Evolutionary conservation across 2,797 vertebrate genomes (phyloP), one percentile per base, ranked within the genome.

Genomic region (Sphaeramia orbicularis): DNA sequence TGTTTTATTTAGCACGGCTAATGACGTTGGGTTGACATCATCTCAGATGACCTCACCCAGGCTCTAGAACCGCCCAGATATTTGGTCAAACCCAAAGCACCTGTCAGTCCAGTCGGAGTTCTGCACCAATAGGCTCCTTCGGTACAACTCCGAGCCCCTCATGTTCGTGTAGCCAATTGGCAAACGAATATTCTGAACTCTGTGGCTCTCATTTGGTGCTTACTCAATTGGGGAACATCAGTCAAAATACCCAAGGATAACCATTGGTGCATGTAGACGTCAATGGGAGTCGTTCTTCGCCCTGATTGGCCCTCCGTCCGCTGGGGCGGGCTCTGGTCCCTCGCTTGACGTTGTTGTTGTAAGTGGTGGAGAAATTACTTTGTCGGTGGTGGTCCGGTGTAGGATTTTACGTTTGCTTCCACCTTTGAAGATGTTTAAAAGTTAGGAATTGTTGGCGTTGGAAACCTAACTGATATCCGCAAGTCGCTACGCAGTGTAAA

Each of bases 281-380:
- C 92, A 44, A 7, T 90, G 3, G 69, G 27, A 5, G 0, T 0
- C 1, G 9, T n/a, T 0, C 59, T 48, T 0, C 1, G 3, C 50
- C 57, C 15, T 80, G 87, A 93, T 92, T 94, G 91, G 94, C 0
- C 38, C 3, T 0, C 0, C 47, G 2, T 8, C 19, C 5, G 4
- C 1, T 62, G 73, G 84, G 93, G 92, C 81, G 86, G 91, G 74
- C 5, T 36, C 14, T 3, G 52, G 55, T 0, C 7, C 50, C 47
- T 82, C 30, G 81, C 74, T 93, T 93, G 94, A 93, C 93, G 93
- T 94, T 94, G 93, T 95, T 94, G 93, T 94, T 94, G 90, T 91
- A 92, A 91, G 91, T 92, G 91, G 78, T 86, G 85, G 79, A 89
- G 93, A 92, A 91, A 90, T 92, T 92, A 94, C 91, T 94, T 94